Base-by-base conservation (phyloP, 2,797 vertebrate genomes). In the Bradypodion pumilum region DNA sequence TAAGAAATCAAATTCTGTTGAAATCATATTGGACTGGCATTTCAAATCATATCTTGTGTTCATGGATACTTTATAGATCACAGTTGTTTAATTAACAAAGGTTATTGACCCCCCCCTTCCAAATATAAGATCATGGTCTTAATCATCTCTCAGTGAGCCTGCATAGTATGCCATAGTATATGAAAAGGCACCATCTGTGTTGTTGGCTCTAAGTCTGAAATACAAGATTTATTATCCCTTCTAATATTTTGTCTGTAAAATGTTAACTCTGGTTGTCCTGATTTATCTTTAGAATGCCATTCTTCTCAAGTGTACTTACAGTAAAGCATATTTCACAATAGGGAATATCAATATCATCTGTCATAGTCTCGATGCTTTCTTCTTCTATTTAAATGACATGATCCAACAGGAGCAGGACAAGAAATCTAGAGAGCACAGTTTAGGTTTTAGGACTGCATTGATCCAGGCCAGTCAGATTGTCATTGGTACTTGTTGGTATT, bases 261-360 rank as follows among this genome's bases (percentile, higher is more conserved):
- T 75, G 81, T 68, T 83, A 52, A 76, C 49, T 83, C 21, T 16
- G 62, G 35, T 83, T 68, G 73, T 59, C 35, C 46, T 83, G 81
- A 68, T 76, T 82, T 83, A 83, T 83, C 62, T 56, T 75, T 59
- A 66, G 35, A 40, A 76, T 76, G 73, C 46, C 73, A 76, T 56
- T 83, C 63, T 75, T 66, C 62, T 75, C 63, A 37, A 83, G 81
- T 76, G 46, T 59, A 35, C 62, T 76, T 82, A 46, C 62, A 76
- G 60, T 68, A 68, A 81, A 76, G 46, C 35, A 83, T 76, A 76
- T 42, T 76, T 83, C 46, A 68, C 25, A 83, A 83, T 83, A 46
- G 76, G 62, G 68, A 83, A 83, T 76, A 62, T 63, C 35, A 66
- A 56, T 62, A 76, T 16, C 35, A 83, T 83, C 62, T 83, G 46